Evolutionary conservation across 2,113 vertebrate genomes (phyloP).

Genomic region (Apeltes quadracus): DNA sequence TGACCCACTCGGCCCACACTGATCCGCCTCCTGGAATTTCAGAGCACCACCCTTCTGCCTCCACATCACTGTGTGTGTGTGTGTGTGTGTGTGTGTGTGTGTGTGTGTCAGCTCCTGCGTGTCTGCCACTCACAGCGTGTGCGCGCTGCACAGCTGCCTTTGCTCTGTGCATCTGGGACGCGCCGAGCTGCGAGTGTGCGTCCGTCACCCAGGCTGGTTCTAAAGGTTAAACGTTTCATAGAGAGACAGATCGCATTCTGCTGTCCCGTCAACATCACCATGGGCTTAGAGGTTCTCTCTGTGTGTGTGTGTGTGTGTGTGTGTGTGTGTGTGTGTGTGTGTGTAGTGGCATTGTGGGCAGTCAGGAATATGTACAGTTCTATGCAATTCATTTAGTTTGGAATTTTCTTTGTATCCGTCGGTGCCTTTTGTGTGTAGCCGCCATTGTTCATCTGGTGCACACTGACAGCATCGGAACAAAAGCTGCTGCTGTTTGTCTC

Average conservation of each 20-base stretch:
- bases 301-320: slow-evolving; percentile 25
- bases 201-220: slow-evolving; percentile 61
- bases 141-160: background rate
- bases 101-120: slow-evolving; percentile 6
- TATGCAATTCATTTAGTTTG: slow-evolving; percentile 43
- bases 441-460: background rate
- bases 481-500: background rate
- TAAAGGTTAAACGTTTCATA: slow-evolving; percentile 73
- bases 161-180: slow-evolving; percentile 16
- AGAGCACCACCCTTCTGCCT: slow-evolving; percentile 16
- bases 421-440: slow-evolving; percentile 25
- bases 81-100: slow-evolving; percentile 21
- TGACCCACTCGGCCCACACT: background rate
- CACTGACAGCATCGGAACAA: background rate
- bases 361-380: slow-evolving; percentile 42
- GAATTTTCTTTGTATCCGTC: slow-evolving; percentile 25
- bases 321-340: too few species aligned
- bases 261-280: slow-evolving; percentile 67
- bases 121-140: slow-evolving; percentile 27
- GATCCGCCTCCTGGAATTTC: slow-evolving; percentile 34
- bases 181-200: slow-evolving; percentile 31
- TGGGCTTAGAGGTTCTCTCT: slow-evolving; percentile 35
- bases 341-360: slow-evolving; percentile 24
- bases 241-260: slow-evolving; percentile 62
- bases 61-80: slow-evolving; percentile 28